Evolutionary conservation across 1,140 invertebrate genomes (phyloP), one percentile per base, ranked within the genome.

Genomic region (Camponotus floridanus): DNA sequence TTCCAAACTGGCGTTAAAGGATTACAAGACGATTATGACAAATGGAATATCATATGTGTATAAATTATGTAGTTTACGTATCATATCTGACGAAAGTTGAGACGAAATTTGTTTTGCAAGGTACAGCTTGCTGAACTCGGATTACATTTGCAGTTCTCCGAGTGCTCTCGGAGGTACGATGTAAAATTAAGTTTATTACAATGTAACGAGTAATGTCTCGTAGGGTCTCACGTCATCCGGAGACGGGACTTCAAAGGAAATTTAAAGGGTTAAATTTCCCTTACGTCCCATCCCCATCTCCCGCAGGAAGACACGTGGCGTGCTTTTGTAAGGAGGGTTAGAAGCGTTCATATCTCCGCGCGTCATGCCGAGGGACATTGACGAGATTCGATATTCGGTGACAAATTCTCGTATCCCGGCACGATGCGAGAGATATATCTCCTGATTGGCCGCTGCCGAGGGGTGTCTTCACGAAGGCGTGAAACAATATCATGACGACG

Each of bases 401-500:
- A 76, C 64, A 79, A 48, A 67, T 26, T 68, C 21, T 1, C 48
- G 67, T 76, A 70, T 79, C 87, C 86, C 59, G 87, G 87, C 85
- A 62, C 68, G 61, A 68, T 45, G 42, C 42, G 26, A 21, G 76
- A 84, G 74, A 86, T 71, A 57, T 33, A 61, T 55, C 70, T 36
- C 39, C 39, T 86, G 88, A 89, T 89, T 91, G 86, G 83, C 87
- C 73, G 55, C 59, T 45, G 59, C 31, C 55, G 5, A 68, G 31
- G 83, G 78, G 79, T 64, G 88, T 68, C 45, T 80, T 76, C 86
- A 83, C 48, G 74, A 62, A 59, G 15, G 87, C 81, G 85, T 83
- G 59, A 84, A 87, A 91, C 88, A 91, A 90, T 89, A 88, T 87
- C 89, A 65, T n/a, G 26, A 26, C 4, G 13, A 5, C 18, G 26